A percentile compares a stretch with the other conserved stretches of the same genome.
These are phyloP conservation scores for Anarrhichthys ocellatus DNA, from an alignment of 2,113 vertebrate genomes.

Conservation along the genomic window DNA sequence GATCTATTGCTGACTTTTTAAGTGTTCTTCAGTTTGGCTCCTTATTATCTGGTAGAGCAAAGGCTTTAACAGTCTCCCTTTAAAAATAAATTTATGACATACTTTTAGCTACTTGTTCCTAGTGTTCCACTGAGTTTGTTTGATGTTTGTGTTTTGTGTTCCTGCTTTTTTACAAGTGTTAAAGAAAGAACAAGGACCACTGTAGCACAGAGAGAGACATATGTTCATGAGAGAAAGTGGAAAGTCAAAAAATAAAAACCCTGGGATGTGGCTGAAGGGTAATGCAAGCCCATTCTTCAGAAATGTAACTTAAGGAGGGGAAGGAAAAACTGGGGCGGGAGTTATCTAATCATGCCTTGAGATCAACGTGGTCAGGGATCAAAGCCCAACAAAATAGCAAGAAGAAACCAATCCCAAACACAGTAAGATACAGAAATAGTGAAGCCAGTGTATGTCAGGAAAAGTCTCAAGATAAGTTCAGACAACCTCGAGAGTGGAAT, in stretches of 20 bases:
- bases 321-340: slow-evolving; percentile 62
- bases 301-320: slow-evolving; percentile 59
- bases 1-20: neutral
- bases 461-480: slow-evolving; percentile 50
- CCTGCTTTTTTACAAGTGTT: slow-evolving; percentile 3
- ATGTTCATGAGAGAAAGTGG: slow-evolving; percentile 55
- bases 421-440: slow-evolving; percentile 57
- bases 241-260: slow-evolving; percentile 54
- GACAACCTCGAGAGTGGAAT: slow-evolving; percentile 29
- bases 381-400: slow-evolving; percentile 72
- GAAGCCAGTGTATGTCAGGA: slow-evolving; percentile 29
- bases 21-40: neutral
- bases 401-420: slow-evolving; percentile 70
- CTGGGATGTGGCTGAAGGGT: slow-evolving; percentile 64
- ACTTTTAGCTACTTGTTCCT: slow-evolving; percentile 8
- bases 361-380: slow-evolving; percentile 79
- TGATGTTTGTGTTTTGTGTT: neutral
- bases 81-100: neutral
- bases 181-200: slow-evolving; percentile 15
- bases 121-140: neutral
- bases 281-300: slow-evolving; percentile 62
- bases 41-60: neutral
- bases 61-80: neutral
- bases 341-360: slow-evolving; percentile 74
- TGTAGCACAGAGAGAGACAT: slow-evolving; percentile 25